A percentile compares a stretch with the other conserved stretches of the same genome.
Conservation (phyloP, 2,797 vertebrate genomes). For the Eulemur albifrons region DNA sequence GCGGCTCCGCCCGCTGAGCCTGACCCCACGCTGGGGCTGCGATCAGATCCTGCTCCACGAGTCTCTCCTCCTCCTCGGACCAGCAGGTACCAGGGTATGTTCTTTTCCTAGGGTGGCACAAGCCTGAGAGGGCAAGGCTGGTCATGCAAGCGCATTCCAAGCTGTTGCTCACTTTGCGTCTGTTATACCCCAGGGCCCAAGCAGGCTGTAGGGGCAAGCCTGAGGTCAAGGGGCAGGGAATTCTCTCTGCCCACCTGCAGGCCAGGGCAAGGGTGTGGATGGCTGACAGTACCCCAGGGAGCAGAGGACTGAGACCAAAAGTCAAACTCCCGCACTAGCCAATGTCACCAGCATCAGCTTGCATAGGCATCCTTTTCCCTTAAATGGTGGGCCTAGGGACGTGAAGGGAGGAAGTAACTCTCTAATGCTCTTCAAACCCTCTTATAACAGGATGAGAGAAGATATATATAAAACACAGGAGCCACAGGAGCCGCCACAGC, state of each 20-base stretch:
- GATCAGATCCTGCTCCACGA: accelerated
- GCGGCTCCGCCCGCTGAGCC: too few species aligned
- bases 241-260: background rate
- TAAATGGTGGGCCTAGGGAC: background rate
- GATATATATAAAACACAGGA: background rate
- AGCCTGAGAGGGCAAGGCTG: background rate
- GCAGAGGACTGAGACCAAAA: background rate
- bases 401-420: background rate
- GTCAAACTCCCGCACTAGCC: background rate
- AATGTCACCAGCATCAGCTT: accelerated
- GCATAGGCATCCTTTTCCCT: background rate
- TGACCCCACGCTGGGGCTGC: background rate
- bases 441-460: too few species aligned
- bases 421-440: accelerated
- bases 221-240: background rate
- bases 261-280: accelerated
- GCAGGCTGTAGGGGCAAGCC: accelerated
- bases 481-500: accelerated
- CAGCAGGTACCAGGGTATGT: accelerated
- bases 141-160: background rate
- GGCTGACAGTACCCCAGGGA: accelerated
- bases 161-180: background rate
- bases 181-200: background rate
- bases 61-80: background rate
- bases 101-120: background rate